Evolutionary conservation across 2,797 vertebrate species (phyloP).

Genomic region (Brachymystax lenok): DNA sequence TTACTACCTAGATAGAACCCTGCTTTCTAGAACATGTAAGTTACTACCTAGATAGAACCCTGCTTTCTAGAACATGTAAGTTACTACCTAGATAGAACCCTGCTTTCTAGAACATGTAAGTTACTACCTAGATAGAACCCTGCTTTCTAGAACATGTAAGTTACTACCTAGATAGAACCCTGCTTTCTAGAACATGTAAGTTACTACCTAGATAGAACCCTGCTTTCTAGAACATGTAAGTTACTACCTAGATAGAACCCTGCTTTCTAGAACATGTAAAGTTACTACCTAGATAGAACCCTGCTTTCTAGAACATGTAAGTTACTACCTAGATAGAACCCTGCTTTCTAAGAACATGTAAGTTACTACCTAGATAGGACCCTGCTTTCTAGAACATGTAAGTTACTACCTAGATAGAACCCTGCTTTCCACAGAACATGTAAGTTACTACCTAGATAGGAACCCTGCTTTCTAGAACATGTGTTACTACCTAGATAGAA

Average conservation of each 20-base stretch:
- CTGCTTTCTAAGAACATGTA: neutral
- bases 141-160: constrained; percentile 55
- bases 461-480: neutral
- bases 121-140: neutral
- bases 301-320: neutral
- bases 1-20: too few relatives aligned
- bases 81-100: neutral
- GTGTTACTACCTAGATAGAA: too few relatives aligned
- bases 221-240: constrained; percentile 62
- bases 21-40: too few relatives aligned
- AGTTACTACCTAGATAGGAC: neutral
- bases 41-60: too few relatives aligned
- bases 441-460: neutral
- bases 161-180: too few relatives aligned
- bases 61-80: too few relatives aligned
- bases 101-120: constrained; percentile 2
- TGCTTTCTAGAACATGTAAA: neutral
- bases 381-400: neutral
- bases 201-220: neutral
- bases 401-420: neutral
- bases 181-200: too few relatives aligned
- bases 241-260: neutral
- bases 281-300: neutral
- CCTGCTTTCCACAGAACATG: constrained; percentile 1
- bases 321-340: neutral